Conservation (phyloP, 2,797 vertebrate species). For the Falco columbarius region DNA sequence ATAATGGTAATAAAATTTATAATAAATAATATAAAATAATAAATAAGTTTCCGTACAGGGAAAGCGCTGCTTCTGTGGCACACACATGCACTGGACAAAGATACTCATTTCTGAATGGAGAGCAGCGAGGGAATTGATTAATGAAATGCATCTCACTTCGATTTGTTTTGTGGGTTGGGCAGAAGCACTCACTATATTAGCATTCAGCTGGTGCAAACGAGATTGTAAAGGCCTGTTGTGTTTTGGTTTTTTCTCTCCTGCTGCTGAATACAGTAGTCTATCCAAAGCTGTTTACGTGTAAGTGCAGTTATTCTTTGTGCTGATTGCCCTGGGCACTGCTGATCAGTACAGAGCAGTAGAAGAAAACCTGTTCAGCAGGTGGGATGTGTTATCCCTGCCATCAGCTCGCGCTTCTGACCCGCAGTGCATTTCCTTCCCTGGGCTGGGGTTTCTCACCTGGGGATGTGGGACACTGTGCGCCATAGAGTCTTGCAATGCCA, state of each 20-base stretch:
- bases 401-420: neutral
- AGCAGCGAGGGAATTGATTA: neutral
- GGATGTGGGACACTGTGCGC: neutral
- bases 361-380: neutral
- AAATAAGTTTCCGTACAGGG: neutral
- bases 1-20: no score
- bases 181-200: constrained; percentile 12
- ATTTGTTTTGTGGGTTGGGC: constrained; percentile 18
- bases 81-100: neutral
- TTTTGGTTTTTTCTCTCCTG: neutral
- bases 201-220: constrained; percentile 35
- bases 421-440: neutral
- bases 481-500: neutral
- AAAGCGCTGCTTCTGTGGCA: neutral
- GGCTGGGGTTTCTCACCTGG: neutral
- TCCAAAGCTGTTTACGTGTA: neutral
- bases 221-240: neutral
- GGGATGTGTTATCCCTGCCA: neutral
- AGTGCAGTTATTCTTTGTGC: neutral
- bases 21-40: no score
- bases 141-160: neutral
- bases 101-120: neutral
- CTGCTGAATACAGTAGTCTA: fast-evolving
- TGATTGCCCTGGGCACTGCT: neutral
- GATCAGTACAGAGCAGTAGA: neutral